Evolutionary conservation across 2,888 invertebrate species (phyloP), one percentile per base, ranked within the genome.

Genomic region (Melinaea menophilus): DNA sequence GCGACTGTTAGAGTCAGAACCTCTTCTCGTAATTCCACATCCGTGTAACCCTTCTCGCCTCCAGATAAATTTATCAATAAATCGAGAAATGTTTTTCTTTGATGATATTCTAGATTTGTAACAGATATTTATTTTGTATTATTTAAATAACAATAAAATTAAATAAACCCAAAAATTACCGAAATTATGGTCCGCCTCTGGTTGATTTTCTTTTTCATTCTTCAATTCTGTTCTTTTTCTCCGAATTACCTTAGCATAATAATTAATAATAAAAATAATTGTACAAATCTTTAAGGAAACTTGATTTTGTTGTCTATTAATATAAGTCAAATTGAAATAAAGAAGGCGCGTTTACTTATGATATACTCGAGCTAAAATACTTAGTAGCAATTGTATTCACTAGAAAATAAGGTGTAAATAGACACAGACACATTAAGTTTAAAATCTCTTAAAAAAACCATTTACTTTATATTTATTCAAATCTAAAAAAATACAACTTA

Each of bases 21-120:
- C 79, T 93, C 93, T 70, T 93, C 92, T 62, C 92, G 79, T 2
- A 93, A 70, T 69, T 93, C 92, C 46, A 83, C 71, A 68, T 92
- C 84, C 0, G 86, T 91, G 51, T 92, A 92, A 33, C 91, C 91
- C 0, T 78, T 85, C 5, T 90, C 90, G 5, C 85, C 85, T 0
- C 91, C 88, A 46, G 92, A 90, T 4, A 91, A 73, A 13, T 86
- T 80, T 67, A 93, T 89, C 12, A 93, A 74, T 5, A 92, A 75
- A 65, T 93, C 93, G 61, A 93, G 75, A 72, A 93, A 93, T 0
- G 91, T 88, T 73, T 90, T 91, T 35, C 75, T 85, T 66, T 79
- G 84, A 67, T 88, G 87, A 37, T 67, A 69, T 35, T 68, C 73
- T 66, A 88, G 70, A 75, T 81, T 88, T 88, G 72, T 51, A 68